Percentiles rank a stretch among this genome's conserved stretches.
Conservation (phyloP, 2,888 invertebrate genomes). For the Xanthia icteritia region DNA sequence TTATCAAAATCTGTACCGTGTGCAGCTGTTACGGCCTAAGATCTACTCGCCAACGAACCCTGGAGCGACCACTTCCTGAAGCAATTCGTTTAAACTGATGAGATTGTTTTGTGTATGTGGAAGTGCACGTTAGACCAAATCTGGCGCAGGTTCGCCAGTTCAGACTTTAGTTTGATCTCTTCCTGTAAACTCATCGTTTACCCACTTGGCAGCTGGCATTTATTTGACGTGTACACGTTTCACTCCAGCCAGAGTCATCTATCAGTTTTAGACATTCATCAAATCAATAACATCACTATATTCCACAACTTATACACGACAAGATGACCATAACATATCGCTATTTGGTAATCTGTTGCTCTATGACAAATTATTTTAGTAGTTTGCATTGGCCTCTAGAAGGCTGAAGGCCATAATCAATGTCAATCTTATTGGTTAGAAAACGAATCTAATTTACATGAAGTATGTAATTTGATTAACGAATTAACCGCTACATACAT, state of each 20-base stretch:
- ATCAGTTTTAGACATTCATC: too few species aligned
- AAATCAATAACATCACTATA: too few species aligned
- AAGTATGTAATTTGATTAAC: slow-evolving; percentile 11
- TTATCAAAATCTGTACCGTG: neutral
- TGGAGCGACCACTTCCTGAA: neutral
- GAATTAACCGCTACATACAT: slow-evolving; percentile 15
- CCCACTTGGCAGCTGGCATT: neutral
- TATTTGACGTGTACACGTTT: neutral
- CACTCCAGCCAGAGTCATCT: neutral
- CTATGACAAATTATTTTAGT: neutral
- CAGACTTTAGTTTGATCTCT: neutral
- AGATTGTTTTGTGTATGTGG: neutral
- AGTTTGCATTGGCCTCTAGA: slow-evolving; percentile 5
- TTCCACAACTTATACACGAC: neutral
- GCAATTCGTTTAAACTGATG: neutral
- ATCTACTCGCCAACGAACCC: neutral
- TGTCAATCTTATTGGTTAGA: slow-evolving; percentile 12
- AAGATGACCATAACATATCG: neutral
- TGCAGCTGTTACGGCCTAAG: neutral
- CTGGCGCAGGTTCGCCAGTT: too few species aligned
- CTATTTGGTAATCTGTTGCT: slow-evolving; percentile 2
- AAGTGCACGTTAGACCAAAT: neutral
- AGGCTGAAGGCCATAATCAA: slow-evolving; percentile 16
- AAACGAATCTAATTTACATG: neutral
- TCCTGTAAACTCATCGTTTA: neutral